phyloP scores from a whole-genome alignment of 37 sponge, comb jelly and placozoan species.

The Theonella swinhoei region DNA sequence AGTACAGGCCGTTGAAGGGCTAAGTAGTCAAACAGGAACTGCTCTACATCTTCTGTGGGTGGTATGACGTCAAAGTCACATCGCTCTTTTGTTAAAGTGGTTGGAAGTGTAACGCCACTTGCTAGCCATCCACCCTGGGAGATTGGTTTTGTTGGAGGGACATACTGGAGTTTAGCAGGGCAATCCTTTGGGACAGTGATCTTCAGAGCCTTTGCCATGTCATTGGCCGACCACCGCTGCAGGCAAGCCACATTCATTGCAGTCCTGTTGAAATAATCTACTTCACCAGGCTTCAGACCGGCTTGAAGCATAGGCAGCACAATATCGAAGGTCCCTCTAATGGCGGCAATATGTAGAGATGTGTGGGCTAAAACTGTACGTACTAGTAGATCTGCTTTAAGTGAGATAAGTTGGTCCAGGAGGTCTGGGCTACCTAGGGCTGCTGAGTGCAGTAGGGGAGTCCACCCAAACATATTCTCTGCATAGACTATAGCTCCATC shows the following conservation, averaged over 20 bases:
- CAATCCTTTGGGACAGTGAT: constrained; percentile 42
- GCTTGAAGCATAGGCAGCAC: constrained; percentile 49
- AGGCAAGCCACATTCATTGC: constrained; percentile 82
- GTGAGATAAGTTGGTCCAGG: constrained; percentile 38
- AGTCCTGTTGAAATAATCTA: constrained; percentile 75
- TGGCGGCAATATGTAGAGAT: constrained; percentile 79
- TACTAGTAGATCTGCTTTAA: constrained; percentile 51
- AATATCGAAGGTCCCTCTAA: constrained; percentile 59
- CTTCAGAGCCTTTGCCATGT: constrained; percentile 40
- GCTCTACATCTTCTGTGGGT: constrained; percentile 25
- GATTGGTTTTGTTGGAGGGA: constrained; percentile 16
- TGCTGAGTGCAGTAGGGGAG: constrained; percentile 69
- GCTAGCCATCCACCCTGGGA: constrained; percentile 74
- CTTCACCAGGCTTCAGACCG: constrained; percentile 43
- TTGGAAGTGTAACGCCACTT: constrained; percentile 53
- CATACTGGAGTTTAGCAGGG: constrained; percentile 2
- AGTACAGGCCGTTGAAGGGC: constrained; percentile 79
- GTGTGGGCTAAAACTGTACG: constrained; percentile 71
- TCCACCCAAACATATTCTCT: constrained; percentile 89
- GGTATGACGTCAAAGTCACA: constrained; percentile 86
- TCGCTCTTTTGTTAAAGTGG: constrained; percentile 59
- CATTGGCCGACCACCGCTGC: constrained; percentile 73
- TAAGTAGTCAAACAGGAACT: constrained; percentile 80
- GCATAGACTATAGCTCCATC: constrained; percentile 73
- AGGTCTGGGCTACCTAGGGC: constrained; percentile 43